Percentiles rank a stretch among this genome's conserved stretches.
Conservation (phyloP, 2,113 vertebrate genomes). For the Ptyas mucosa region DNA sequence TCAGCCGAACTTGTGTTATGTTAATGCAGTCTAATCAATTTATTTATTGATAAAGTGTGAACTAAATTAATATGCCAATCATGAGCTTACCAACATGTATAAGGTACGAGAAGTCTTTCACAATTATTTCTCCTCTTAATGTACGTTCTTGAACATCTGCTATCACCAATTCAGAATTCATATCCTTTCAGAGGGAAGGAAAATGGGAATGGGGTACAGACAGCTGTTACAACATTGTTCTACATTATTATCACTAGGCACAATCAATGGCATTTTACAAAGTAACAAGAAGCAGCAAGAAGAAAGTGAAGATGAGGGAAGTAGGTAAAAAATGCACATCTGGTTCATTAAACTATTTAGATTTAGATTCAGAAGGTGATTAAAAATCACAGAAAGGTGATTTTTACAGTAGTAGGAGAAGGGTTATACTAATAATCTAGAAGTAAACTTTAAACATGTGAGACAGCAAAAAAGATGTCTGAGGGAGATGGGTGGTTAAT, state of each 20-base stretch:
- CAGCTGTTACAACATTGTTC: background rate
- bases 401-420: background rate
- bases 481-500: too few relatives aligned
- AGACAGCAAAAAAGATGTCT: background rate
- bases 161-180: conserved; percentile 74
- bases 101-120: conserved; percentile 84
- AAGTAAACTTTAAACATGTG: background rate
- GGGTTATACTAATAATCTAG: too few relatives aligned
- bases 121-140: conserved; percentile 78
- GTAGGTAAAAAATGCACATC: background rate
- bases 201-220: background rate
- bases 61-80: background rate
- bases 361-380: background rate
- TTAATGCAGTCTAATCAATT: background rate
- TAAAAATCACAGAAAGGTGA: background rate
- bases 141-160: conserved; percentile 74
- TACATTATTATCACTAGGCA: background rate
- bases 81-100: conserved; percentile 80
- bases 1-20: background rate
- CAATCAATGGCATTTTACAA: background rate
- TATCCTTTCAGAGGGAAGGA: conserved; percentile 58
- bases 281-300: background rate
- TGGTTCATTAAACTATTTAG: background rate
- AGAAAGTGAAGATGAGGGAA: background rate
- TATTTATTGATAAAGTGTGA: background rate